Percentiles rank a stretch among this genome's conserved stretches.
These are phyloP conservation scores for Calliopum simillimum DNA, from an alignment of 2,888 invertebrate species.

Conservation along the genomic window DNA sequence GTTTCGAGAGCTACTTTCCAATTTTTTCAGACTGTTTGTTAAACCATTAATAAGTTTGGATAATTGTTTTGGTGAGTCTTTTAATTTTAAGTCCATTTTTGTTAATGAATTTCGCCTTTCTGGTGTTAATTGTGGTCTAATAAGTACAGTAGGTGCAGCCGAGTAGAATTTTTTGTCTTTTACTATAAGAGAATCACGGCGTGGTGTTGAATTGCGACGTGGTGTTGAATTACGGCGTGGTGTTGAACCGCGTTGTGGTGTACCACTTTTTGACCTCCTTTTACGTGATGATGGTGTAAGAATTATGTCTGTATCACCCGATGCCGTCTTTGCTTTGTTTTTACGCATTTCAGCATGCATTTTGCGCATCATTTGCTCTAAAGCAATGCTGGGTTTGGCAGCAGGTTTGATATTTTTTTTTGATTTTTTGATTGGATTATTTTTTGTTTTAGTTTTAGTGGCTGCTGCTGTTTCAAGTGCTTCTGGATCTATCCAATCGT, in stretches of 20 bases:
- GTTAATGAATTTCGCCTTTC: background rate
- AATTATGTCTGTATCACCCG: slow-evolving; percentile 20
- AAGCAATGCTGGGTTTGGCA: slow-evolving; percentile 50
- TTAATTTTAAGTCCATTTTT: background rate
- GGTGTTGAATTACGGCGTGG: too few species aligned
- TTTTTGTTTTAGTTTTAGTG: slow-evolving; percentile 42
- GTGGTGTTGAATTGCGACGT: slow-evolving; percentile 45
- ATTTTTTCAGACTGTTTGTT: slow-evolving; percentile 6
- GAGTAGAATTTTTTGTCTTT: slow-evolving; percentile 18
- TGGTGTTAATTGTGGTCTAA: background rate
- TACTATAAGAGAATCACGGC: slow-evolving; percentile 46
- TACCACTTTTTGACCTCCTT: slow-evolving; percentile 30
- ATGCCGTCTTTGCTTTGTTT: slow-evolving; percentile 42
- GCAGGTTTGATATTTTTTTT: background rate
- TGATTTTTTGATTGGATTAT: slow-evolving; percentile 26
- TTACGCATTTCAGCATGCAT: slow-evolving; percentile 52
- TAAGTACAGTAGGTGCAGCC: slow-evolving; percentile 24
- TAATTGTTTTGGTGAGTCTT: slow-evolving; percentile 14
- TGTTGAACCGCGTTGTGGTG: too few species aligned
- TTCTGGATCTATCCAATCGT: slow-evolving; percentile 63
- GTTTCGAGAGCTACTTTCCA: slow-evolving; percentile 7
- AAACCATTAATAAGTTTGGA: background rate
- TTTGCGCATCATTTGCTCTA: slow-evolving; percentile 54
- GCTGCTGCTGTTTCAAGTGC: too few species aligned
- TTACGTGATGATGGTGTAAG: slow-evolving; percentile 42